Conservation (phyloP, 2,888 invertebrate genomes). For the Pyrrhosoma nymphula region DNA sequence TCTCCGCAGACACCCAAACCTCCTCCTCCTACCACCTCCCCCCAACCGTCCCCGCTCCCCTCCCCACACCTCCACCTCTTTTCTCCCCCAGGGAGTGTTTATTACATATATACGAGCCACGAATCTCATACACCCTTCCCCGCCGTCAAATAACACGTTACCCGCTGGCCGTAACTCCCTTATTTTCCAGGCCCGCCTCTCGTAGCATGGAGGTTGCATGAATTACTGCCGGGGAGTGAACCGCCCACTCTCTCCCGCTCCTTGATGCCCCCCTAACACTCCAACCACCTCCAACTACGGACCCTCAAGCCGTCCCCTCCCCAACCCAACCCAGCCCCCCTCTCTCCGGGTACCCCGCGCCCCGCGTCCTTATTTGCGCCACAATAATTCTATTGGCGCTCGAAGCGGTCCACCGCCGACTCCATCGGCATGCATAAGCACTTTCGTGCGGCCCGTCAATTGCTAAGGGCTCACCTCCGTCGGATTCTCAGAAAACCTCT, state of each 20-base stretch:
- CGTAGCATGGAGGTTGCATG: conserved; percentile 5
- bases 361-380: neutral
- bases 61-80: neutral
- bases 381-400: neutral
- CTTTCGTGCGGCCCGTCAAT: neutral
- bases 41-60: neutral
- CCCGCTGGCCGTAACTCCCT: conserved; percentile 22
- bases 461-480: neutral
- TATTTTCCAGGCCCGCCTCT: conserved; percentile 38
- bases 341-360: neutral
- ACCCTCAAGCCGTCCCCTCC: too few relatives aligned
- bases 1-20: neutral
- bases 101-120: conserved; percentile 54
- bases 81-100: conserved; percentile 30
- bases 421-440: neutral
- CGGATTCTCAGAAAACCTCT: neutral
- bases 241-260: neutral
- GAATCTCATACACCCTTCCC: neutral
- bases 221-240: conserved; percentile 21
- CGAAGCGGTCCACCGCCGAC: neutral
- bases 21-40: neutral
- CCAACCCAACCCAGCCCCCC: neutral
- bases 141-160: conserved; percentile 44
- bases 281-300: neutral
- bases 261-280: neutral